A percentile compares a stretch with the other conserved stretches of the same genome.
These are phyloP conservation scores for Tapera naevia DNA, from an alignment of 2,797 vertebrate species.

Conservation along the genomic window DNA sequence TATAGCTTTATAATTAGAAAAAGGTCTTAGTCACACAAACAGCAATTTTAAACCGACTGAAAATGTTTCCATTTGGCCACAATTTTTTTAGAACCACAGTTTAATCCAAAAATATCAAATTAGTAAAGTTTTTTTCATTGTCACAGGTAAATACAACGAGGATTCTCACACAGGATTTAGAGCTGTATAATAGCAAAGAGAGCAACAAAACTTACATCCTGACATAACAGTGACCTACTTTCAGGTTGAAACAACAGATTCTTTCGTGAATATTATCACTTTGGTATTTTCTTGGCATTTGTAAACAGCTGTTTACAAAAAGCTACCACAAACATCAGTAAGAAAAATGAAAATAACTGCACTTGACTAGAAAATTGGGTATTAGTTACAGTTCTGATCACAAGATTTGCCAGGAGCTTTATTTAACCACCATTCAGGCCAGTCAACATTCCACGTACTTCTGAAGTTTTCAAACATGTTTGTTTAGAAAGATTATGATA, in stretches of 20 bases:
- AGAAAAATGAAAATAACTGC: slow-evolving; percentile 55
- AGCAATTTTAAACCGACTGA: neutral
- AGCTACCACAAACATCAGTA: slow-evolving; percentile 12
- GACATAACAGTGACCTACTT: neutral
- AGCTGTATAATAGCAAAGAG: neutral
- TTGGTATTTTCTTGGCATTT: neutral
- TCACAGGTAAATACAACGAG: neutral
- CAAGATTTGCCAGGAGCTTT: slow-evolving; percentile 59
- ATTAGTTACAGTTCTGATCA: slow-evolving; percentile 66
- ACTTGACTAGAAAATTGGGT: slow-evolving; percentile 64
- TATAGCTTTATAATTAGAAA: neutral
- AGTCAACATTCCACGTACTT: slow-evolving; percentile 63
- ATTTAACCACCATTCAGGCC: slow-evolving; percentile 60
- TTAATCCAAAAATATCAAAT: neutral
- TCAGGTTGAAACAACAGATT: neutral
- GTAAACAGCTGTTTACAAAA: slow-evolving; percentile 29
- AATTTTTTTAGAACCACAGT: neutral
- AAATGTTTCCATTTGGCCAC: neutral
- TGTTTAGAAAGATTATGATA: slow-evolving; percentile 62
- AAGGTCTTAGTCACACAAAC: neutral
- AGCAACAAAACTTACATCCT: neutral
- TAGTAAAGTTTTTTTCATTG: neutral
- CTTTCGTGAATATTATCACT: neutral
- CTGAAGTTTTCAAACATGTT: slow-evolving; percentile 59
- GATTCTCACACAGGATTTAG: neutral